Conservation (phyloP, 2,888 invertebrate species). For the Ligdia adustata region DNA sequence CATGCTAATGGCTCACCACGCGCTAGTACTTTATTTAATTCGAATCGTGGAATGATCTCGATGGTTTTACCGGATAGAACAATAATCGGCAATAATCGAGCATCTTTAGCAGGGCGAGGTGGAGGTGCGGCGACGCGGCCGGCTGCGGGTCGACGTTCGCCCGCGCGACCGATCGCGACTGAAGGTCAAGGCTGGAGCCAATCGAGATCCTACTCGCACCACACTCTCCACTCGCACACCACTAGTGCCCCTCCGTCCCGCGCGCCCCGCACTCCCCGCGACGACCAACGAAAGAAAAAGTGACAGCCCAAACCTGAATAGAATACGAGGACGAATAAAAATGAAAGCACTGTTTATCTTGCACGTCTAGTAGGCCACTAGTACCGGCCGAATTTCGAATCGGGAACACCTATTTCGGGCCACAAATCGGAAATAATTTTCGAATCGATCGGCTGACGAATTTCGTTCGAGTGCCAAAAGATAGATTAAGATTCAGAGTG, state of each 20-base stretch:
- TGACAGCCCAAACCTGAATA: conserved; percentile 81
- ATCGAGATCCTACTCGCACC: conserved; percentile 61
- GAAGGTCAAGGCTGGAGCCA: conserved; percentile 80
- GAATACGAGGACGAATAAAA: conserved; percentile 81
- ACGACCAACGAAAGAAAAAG: conserved; percentile 78
- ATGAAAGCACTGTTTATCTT: conserved; percentile 73
- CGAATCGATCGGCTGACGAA: conserved; percentile 15
- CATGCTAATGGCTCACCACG: too few species aligned
- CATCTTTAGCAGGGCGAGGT: conserved; percentile 45
- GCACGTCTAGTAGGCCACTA: conserved; percentile 44
- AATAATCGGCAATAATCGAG: conserved; percentile 41
- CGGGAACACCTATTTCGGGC: conserved; percentile 31
- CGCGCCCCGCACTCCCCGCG: conserved; percentile 7
- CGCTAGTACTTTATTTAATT: conserved; percentile 15
- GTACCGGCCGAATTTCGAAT: conserved; percentile 33
- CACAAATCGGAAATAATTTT: conserved; percentile 20
- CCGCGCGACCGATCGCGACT: conserved; percentile 74
- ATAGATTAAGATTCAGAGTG: conserved; percentile 51
- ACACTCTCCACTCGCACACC: conserved; percentile 41
- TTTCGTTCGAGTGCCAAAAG: conserved; percentile 18
- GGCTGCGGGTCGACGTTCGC: conserved; percentile 75
- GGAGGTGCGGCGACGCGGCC: conserved; percentile 46
- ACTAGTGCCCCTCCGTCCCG: conserved; percentile 32
- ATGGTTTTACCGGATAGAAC: conserved; percentile 32
- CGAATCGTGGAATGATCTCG: conserved; percentile 22